Conservation (phyloP, 2,888 invertebrate genomes). For the Noctua janthe region DNA sequence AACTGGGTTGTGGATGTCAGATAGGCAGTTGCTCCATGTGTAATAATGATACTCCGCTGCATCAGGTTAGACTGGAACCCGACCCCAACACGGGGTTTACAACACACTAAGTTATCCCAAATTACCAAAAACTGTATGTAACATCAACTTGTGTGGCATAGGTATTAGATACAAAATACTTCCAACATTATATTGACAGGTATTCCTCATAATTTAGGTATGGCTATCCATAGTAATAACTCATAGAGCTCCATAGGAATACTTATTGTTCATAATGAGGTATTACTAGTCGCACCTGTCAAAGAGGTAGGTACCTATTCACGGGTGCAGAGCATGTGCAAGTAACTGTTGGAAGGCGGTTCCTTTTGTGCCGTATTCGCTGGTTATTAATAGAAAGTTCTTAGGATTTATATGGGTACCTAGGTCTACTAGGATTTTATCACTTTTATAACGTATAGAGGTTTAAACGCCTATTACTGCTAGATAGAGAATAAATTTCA, state of each 20-base stretch:
- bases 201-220: constrained; percentile 29
- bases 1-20: too few species aligned
- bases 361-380: constrained; percentile 20
- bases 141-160: constrained; percentile 47
- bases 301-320: background rate
- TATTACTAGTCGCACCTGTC: constrained; percentile 11
- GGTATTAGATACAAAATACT: background rate
- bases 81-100: background rate
- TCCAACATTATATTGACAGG: constrained; percentile 12
- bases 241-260: constrained; percentile 28
- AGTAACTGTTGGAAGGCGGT: constrained; percentile 21
- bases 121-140: background rate
- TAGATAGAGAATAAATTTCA: background rate
- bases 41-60: too few species aligned
- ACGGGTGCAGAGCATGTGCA: constrained; percentile 18
- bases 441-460: too few species aligned
- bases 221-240: constrained; percentile 39
- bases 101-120: background rate
- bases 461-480: background rate
- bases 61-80: too few species aligned
- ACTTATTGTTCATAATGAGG: constrained; percentile 48
- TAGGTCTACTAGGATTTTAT: background rate
- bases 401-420: background rate
- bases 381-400: constrained; percentile 26
- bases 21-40: too few species aligned